Percentiles rank a stretch among this genome's conserved stretches.
phyloP scores from a whole-genome alignment of 2,888 invertebrate species.

The Emmelina monodactyla region DNA sequence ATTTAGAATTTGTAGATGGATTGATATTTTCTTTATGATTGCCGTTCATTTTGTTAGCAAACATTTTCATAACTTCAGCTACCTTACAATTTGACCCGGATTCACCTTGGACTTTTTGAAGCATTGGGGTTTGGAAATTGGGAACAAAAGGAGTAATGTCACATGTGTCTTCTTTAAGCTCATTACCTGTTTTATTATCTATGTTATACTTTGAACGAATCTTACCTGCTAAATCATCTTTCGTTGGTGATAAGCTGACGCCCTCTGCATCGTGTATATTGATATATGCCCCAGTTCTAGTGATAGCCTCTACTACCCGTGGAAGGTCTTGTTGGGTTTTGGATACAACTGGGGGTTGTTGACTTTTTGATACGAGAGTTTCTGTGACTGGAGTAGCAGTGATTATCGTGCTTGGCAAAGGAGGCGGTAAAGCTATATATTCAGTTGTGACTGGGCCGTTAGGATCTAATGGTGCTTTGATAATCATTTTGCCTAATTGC shows the following conservation, averaged over 20 bases:
- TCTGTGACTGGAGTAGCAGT: constrained; percentile 59
- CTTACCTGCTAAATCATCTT: constrained; percentile 78
- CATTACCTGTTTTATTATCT: constrained; percentile 24
- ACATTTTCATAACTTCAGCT: constrained; percentile 56
- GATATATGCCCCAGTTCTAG: constrained; percentile 72
- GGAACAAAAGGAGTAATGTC: constrained; percentile 52
- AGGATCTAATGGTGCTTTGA: constrained; percentile 59
- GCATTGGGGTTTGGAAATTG: constrained; percentile 53
- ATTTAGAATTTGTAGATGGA: constrained; percentile 16
- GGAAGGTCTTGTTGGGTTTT: constrained; percentile 42
- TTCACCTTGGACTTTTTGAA: constrained; percentile 39
- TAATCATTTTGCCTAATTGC: constrained; percentile 71
- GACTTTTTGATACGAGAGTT: constrained; percentile 27
- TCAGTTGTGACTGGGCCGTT: constrained; percentile 59
- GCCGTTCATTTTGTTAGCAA: constrained; percentile 39
- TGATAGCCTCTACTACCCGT: constrained; percentile 51
- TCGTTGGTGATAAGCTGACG: constrained; percentile 66
- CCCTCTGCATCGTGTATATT: constrained; percentile 73
- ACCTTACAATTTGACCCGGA: constrained; percentile 38
- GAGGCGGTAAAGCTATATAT: constrained; percentile 64
- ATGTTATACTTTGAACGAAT: constrained; percentile 31
- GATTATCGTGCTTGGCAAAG: constrained; percentile 69
- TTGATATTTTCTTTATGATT: constrained; percentile 23
- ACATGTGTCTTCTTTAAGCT: constrained; percentile 25
- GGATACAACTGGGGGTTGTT: constrained; percentile 27